Conservation (phyloP, 2,888 invertebrate species). For the Oscheius sp. region DNA sequence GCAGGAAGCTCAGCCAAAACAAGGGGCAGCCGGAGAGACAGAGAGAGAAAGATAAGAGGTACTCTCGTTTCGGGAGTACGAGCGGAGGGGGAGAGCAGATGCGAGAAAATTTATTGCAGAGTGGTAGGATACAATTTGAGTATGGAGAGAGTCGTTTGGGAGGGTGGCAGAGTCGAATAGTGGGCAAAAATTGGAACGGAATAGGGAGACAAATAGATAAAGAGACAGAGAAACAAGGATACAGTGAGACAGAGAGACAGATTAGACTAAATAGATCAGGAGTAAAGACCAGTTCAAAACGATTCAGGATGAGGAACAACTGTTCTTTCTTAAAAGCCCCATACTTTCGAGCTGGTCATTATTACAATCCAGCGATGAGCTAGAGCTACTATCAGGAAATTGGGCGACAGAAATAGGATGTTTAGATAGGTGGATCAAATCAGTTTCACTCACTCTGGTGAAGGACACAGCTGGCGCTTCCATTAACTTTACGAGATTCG, state of each 20-base stretch:
- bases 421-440: background rate
- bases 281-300: background rate
- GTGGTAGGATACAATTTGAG: background rate
- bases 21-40: background rate
- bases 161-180: background rate
- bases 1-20: conserved; percentile 33
- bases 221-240: too few relatives aligned
- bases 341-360: background rate
- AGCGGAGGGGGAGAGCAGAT: background rate
- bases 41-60: background rate
- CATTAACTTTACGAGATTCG: conserved; percentile 27
- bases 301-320: background rate
- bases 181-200: background rate
- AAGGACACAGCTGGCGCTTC: conserved; percentile 16
- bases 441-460: background rate
- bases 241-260: too few relatives aligned
- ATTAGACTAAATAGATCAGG: background rate
- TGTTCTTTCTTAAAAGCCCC: background rate
- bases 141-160: background rate
- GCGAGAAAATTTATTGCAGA: background rate
- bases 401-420: background rate
- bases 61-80: background rate
- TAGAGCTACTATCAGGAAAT: background rate
- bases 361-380: background rate
- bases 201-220: background rate